Conservation (phyloP, 2,113 vertebrate genomes). For the Bos javanicus region DNA sequence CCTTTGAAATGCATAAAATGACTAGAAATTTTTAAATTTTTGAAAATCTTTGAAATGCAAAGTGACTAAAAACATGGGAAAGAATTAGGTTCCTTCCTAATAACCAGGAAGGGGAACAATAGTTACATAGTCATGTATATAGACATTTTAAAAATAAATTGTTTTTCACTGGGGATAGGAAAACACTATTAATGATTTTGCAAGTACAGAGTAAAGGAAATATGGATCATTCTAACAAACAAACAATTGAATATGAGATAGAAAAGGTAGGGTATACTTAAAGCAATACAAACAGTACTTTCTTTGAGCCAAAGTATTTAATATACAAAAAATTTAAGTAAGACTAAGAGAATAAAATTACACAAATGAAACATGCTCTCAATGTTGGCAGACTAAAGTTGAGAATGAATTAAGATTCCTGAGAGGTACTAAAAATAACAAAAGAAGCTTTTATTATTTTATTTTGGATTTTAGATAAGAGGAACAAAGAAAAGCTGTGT, state of each 20-base stretch:
- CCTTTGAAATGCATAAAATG: not conserved
- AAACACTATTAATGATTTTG: not conserved
- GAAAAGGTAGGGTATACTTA: not conserved
- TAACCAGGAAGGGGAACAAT: not conserved
- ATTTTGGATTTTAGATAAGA: not conserved
- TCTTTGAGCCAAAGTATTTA: not conserved
- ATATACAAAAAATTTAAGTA: not conserved
- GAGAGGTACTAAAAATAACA: not conserved
- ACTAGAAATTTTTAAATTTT: not conserved
- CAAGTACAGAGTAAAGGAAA: not conserved
- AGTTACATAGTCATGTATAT: not conserved
- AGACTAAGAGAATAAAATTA: not conserved
- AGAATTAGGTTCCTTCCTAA: not conserved
- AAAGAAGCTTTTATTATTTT: not conserved
- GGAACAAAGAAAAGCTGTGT: not conserved
- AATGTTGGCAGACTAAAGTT: not conserved
- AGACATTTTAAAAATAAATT: not conserved
- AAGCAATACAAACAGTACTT: not conserved
- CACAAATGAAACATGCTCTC: not conserved
- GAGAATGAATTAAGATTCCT: not conserved
- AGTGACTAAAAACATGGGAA: not conserved
- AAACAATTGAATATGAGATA: not conserved
- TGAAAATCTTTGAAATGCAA: not conserved
- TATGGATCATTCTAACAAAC: not conserved
- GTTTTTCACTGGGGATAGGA: not conserved